Conservation (phyloP, 2,113 vertebrate genomes). For the Clinocottus analis region DNA sequence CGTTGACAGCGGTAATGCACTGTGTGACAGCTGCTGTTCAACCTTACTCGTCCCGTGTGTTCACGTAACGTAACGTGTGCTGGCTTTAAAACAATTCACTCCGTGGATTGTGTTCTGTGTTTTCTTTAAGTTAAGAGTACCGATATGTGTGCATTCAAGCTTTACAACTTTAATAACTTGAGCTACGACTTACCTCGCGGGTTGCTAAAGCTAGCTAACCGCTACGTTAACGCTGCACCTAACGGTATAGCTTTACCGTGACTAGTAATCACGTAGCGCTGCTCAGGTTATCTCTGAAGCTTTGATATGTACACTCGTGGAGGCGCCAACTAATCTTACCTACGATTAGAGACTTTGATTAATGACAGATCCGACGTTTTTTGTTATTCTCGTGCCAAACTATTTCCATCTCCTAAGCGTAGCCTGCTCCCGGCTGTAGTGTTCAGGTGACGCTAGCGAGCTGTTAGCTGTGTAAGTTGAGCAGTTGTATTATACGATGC, state of each 20-base stretch:
- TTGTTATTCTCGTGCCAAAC: background rate
- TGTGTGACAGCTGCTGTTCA: slow-evolving; percentile 44
- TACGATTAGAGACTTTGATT: background rate
- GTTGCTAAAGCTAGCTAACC: slow-evolving; percentile 57
- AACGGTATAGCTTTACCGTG: background rate
- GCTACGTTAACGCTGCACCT: background rate
- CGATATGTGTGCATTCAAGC: background rate
- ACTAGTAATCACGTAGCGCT: background rate
- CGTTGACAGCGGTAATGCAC: slow-evolving; percentile 57
- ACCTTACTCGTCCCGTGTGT: background rate
- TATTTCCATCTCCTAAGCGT: too few species aligned
- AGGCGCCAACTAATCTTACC: background rate
- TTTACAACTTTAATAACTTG: background rate
- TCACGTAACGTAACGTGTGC: background rate
- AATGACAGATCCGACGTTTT: background rate
- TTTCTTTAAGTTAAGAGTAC: fast-evolving
- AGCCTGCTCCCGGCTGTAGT: background rate
- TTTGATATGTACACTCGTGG: background rate
- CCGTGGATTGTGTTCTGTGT: background rate
- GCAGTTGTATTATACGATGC: slow-evolving; percentile 20
- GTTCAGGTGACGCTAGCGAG: background rate
- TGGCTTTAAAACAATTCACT: background rate
- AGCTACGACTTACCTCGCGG: background rate
- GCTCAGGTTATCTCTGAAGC: slow-evolving; percentile 14
- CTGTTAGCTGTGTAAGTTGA: slow-evolving; percentile 12